A percentile compares a stretch with the other conserved stretches of the same genome.
Evolutionary conservation across 2,797 vertebrate genomes (phyloP).

Genomic region (Sarcophilus harrisii): DNA sequence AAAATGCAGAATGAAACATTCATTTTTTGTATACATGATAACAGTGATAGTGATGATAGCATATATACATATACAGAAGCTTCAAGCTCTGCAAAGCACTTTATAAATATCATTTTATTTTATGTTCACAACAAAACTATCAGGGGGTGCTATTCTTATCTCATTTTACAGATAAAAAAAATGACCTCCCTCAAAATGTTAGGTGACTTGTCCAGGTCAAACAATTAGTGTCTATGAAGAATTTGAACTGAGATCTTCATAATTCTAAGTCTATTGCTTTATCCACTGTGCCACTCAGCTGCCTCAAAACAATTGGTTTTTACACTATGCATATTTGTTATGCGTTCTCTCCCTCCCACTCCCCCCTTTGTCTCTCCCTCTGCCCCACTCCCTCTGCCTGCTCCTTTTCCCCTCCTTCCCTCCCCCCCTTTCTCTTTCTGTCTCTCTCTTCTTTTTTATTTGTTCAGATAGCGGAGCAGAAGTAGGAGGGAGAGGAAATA

Average conservation of each 20-base stretch:
- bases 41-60: background rate
- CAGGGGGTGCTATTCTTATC: background rate
- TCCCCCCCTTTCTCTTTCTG: too few species aligned
- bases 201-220: background rate
- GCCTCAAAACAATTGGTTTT: background rate
- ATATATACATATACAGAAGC: background rate
- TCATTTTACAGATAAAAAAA: background rate
- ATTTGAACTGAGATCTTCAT: background rate
- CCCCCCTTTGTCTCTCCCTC: too few species aligned
- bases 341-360: background rate
- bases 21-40: background rate
- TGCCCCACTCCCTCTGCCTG: too few species aligned
- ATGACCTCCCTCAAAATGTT: background rate
- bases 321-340: background rate
- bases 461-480: background rate
- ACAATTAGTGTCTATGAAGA: background rate
- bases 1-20: background rate
- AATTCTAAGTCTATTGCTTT: background rate
- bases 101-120: background rate
- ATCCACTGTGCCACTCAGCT: background rate
- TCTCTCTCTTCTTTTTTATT: background rate
- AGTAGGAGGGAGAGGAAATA: background rate
- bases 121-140: background rate
- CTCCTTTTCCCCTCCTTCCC: too few species aligned
- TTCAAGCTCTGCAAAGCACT: background rate